Evolutionary conservation across 2,797 vertebrate species (phyloP).

Genomic region (Onychomys arenicola): DNA sequence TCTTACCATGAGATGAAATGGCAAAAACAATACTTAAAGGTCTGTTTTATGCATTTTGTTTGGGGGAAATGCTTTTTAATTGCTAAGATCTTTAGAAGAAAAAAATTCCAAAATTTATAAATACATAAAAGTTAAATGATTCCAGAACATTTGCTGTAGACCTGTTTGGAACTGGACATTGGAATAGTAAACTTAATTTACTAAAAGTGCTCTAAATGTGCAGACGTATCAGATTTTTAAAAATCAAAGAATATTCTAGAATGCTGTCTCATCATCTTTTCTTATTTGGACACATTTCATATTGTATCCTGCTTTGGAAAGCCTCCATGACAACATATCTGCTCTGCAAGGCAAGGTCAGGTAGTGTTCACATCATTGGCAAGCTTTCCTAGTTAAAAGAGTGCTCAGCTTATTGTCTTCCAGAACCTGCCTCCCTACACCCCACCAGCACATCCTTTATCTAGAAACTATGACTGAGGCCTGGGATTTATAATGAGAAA

Average conservation of each 20-base stretch:
- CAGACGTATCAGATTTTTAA: slow-evolving; percentile 1
- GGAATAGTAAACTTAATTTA: neutral
- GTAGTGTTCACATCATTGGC: neutral
- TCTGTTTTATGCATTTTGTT: slow-evolving; percentile 32
- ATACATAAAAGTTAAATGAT: slow-evolving; percentile 43
- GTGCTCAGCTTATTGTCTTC: neutral
- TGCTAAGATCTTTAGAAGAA: slow-evolving; percentile 30
- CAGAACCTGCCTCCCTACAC: neutral
- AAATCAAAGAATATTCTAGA: slow-evolving; percentile 24
- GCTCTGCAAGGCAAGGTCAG: neutral
- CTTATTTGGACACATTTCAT: neutral
- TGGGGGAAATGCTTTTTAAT: slow-evolving; percentile 54
- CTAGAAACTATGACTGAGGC: neutral
- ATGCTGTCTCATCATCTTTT: slow-evolving; percentile 20
- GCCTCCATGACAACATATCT: neutral
- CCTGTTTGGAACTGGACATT: neutral
- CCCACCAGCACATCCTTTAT: neutral
- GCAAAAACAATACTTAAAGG: slow-evolving; percentile 15
- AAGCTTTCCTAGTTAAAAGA: neutral
- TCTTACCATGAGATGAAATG: slow-evolving; percentile 40
- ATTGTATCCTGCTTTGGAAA: slow-evolving; percentile 63
- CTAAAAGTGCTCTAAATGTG: slow-evolving; percentile 41
- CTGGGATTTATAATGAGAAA: slow-evolving; percentile 1
- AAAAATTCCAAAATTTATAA: neutral
- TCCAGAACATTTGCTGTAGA: slow-evolving; percentile 40